phyloP scores from a whole-genome alignment of 2,888 invertebrate species.

The Cosmopolites sordidus region DNA sequence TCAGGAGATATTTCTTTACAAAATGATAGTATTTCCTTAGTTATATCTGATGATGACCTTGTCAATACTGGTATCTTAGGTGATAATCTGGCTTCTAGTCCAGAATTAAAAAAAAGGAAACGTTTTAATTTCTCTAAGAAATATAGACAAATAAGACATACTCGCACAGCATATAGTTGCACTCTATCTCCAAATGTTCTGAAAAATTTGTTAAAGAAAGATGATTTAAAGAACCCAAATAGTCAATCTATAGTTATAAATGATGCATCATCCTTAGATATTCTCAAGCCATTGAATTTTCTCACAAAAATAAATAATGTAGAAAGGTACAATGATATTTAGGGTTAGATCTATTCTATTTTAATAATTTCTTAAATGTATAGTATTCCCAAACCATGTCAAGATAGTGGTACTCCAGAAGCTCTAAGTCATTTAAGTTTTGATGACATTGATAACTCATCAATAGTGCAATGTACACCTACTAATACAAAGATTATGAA shows the following conservation, averaged over 20 bases:
- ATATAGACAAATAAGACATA: not conserved
- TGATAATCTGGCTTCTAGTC: slow-evolving; percentile 4
- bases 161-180: too few species aligned
- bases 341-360: too few species aligned
- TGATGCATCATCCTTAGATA: too few species aligned
- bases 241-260: too few species aligned
- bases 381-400: too few species aligned
- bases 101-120: slow-evolving; percentile 20
- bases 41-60: slow-evolving; percentile 20
- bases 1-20: not conserved
- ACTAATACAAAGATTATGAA: not conserved
- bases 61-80: slow-evolving; percentile 4
- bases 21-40: slow-evolving; percentile 13
- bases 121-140: not conserved
- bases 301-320: too few species aligned
- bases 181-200: not conserved
- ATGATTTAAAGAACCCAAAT: not conserved
- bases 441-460: not conserved
- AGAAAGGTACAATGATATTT: too few species aligned
- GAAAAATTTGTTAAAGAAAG: not conserved
- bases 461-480: slow-evolving; percentile 17
- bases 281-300: too few species aligned
- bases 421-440: slow-evolving; percentile 5
- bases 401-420: too few species aligned
- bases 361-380: too few species aligned